These are phyloP conservation scores for Alca torda DNA, from an alignment of 2,797 vertebrate species.

Conservation along the genomic window DNA sequence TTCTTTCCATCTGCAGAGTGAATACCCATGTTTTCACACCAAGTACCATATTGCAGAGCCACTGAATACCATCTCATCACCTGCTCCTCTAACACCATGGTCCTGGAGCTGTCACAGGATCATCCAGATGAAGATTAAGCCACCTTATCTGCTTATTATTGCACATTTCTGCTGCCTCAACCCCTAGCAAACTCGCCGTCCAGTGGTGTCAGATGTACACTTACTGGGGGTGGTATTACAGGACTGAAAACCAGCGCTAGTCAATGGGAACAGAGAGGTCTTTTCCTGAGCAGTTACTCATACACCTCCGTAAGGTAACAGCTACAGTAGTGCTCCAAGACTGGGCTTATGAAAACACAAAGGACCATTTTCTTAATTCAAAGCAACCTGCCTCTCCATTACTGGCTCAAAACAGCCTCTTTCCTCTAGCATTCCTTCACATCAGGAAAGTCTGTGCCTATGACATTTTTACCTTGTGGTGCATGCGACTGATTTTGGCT, in stretches of 20 bases:
- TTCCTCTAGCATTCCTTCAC: neutral
- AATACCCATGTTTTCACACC: neutral
- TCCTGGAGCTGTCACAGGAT: neutral
- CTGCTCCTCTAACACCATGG: neutral
- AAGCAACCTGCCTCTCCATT: neutral
- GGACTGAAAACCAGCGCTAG: neutral
- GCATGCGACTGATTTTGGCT: neutral
- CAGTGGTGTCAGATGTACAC: neutral
- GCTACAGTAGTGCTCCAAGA: neutral
- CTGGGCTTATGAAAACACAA: neutral
- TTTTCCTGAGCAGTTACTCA: neutral
- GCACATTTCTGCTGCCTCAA: neutral
- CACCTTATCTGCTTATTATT: neutral
- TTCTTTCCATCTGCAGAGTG: neutral
- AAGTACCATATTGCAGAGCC: neutral
- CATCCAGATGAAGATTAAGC: neutral
- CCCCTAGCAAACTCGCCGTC: neutral
- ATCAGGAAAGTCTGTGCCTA: neutral
- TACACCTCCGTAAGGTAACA: rapidly evolving
- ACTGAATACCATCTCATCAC: neutral
- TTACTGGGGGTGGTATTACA: neutral
- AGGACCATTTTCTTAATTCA: neutral
- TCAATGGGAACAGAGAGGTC: neutral
- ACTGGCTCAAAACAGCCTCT: neutral
- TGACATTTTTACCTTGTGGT: neutral